Evolutionary conservation across 2,113 vertebrate species (phyloP).

Genomic region (Octodon degus): DNA sequence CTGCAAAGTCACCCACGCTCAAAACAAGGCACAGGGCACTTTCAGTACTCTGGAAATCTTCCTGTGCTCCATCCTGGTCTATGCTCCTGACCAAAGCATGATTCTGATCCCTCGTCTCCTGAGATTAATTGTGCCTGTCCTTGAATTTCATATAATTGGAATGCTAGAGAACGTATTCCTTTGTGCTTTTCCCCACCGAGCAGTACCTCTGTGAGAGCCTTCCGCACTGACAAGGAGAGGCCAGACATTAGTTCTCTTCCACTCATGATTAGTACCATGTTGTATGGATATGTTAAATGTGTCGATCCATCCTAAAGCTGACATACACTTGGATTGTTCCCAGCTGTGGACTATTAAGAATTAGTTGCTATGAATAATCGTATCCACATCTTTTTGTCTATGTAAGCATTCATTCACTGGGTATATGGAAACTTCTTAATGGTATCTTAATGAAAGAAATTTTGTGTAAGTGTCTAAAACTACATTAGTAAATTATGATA

Average conservation of each 20-base stretch:
- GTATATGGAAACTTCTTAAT: constrained; percentile 1
- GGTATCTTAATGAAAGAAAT: constrained; percentile 61
- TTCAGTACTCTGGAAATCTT: not conserved
- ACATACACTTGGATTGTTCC: constrained; percentile 57
- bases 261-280: constrained; percentile 37
- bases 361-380: constrained; percentile 29
- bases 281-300: constrained; percentile 3
- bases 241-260: not conserved
- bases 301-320: constrained; percentile 58
- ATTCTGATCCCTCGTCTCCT: not conserved
- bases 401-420: constrained; percentile 17
- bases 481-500: constrained; percentile 22
- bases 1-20: not conserved
- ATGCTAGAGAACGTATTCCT: not conserved
- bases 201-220: constrained; percentile 16
- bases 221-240: not conserved
- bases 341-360: constrained; percentile 56
- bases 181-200: not conserved
- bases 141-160: constrained; percentile 35
- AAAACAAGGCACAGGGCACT: not conserved
- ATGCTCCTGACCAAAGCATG: not conserved
- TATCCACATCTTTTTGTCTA: constrained; percentile 48
- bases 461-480: constrained; percentile 45
- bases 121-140: not conserved
- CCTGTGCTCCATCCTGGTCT: not conserved